These are phyloP conservation scores for Macrosteles quadrilineatus DNA, from an alignment of 1,140 invertebrate species.

Conservation along the genomic window DNA sequence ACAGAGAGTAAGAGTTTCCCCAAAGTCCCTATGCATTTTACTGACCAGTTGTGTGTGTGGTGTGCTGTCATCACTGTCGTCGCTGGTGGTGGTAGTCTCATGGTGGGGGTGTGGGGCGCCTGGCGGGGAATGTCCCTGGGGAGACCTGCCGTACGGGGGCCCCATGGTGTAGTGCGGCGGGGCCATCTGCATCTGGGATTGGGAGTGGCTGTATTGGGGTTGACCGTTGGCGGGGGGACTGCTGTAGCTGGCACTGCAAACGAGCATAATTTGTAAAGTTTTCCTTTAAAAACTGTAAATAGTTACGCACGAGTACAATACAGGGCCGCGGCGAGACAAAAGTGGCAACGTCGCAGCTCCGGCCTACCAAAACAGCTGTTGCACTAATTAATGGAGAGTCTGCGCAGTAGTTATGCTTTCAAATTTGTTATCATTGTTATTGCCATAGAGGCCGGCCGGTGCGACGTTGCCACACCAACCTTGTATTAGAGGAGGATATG, in stretches of 20 bases:
- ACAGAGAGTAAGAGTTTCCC: too few species aligned
- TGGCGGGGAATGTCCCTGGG: constrained; percentile 58
- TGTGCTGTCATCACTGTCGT: constrained; percentile 86
- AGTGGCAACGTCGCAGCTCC: too few species aligned
- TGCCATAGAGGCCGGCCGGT: too few species aligned
- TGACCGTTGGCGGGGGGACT: constrained; percentile 45
- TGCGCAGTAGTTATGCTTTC: too few species aligned
- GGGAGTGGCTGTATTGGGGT: constrained; percentile 35
- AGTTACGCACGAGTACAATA: too few species aligned
- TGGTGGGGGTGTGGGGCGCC: constrained; percentile 55
- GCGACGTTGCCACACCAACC: too few species aligned
- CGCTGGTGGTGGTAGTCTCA: constrained; percentile 67
- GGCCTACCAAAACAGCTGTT: too few species aligned
- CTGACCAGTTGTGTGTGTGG: constrained; percentile 70
- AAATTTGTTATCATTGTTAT: too few species aligned
- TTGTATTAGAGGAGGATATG: too few species aligned
- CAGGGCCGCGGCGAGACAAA: too few species aligned
- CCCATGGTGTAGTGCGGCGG: constrained; percentile 41
- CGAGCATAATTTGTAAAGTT: constrained; percentile 1
- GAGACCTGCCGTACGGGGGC: constrained; percentile 38
- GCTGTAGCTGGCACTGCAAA: constrained; percentile 51
- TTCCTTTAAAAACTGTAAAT: neutral
- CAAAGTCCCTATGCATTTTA: too few species aligned
- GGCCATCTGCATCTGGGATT: constrained; percentile 31
- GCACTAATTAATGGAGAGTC: too few species aligned